Conservation (phyloP, 2,113 vertebrate genomes). For the Urocitellus parryii region DNA sequence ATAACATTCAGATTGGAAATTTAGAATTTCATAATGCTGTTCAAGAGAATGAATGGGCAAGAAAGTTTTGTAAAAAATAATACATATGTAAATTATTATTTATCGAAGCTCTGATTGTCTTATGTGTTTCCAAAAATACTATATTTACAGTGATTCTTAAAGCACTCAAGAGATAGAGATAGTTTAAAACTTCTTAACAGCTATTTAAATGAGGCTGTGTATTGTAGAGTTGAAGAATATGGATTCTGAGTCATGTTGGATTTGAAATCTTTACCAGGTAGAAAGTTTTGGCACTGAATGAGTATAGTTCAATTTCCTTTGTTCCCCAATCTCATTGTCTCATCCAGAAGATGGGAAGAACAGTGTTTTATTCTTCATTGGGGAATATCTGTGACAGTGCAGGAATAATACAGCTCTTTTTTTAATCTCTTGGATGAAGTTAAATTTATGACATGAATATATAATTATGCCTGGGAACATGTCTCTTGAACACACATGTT, state of each 20-base stretch:
- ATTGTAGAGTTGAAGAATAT: background rate
- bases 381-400: background rate
- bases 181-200: background rate
- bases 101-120: background rate
- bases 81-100: background rate
- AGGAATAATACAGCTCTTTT: conserved; percentile 27
- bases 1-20: conserved; percentile 5
- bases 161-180: background rate
- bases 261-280: background rate
- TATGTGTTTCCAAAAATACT: background rate
- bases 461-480: background rate
- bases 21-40: background rate
- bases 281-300: background rate
- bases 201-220: background rate
- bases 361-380: background rate
- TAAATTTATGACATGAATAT: conserved; percentile 36
- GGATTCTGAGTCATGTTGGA: background rate
- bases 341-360: background rate
- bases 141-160: background rate
- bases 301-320: conserved; percentile 10
- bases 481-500: conserved; percentile 44
- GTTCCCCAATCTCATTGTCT: background rate
- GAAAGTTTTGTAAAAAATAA: background rate
- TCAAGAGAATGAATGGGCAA: conserved; percentile 1
- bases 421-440: background rate